Conservation (phyloP, 2,797 vertebrate genomes). For the Poecilia picta region DNA sequence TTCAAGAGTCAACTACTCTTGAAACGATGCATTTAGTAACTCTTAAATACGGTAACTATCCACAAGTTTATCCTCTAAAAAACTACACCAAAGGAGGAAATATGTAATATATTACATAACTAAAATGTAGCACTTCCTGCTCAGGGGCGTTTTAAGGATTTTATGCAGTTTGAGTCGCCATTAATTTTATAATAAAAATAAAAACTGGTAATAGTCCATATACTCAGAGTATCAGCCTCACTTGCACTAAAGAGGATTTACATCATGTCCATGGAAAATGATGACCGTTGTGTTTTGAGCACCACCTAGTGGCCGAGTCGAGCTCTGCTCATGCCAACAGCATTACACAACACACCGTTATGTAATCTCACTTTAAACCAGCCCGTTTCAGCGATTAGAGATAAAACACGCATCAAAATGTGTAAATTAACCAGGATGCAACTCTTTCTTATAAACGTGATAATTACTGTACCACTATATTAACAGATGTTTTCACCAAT, state of each 20-base stretch:
- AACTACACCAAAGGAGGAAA: not conserved
- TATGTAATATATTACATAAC: not conserved
- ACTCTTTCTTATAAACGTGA: not conserved
- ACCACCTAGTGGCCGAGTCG: constrained; percentile 28
- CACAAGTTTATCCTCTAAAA: not conserved
- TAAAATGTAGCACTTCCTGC: not conserved
- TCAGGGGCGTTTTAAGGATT: not conserved
- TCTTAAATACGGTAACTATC: not conserved
- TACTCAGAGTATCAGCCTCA: not conserved
- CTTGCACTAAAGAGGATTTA: not conserved
- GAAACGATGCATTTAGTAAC: not conserved
- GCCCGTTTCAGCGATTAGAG: not conserved
- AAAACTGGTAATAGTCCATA: no score
- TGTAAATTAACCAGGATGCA: not conserved
- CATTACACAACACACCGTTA: constrained; percentile 8
- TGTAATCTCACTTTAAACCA: not conserved
- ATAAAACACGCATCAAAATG: no score
- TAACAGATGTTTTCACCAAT: not conserved
- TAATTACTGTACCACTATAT: not conserved
- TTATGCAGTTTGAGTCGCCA: not conserved
- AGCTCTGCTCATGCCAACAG: not conserved
- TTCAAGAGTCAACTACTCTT: not conserved
- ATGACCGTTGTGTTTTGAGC: not conserved
- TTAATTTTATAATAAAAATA: not conserved
- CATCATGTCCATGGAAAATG: not conserved